These are phyloP conservation scores for Progne subis DNA, from an alignment of 2,113 vertebrate species.

Conservation along the genomic window DNA sequence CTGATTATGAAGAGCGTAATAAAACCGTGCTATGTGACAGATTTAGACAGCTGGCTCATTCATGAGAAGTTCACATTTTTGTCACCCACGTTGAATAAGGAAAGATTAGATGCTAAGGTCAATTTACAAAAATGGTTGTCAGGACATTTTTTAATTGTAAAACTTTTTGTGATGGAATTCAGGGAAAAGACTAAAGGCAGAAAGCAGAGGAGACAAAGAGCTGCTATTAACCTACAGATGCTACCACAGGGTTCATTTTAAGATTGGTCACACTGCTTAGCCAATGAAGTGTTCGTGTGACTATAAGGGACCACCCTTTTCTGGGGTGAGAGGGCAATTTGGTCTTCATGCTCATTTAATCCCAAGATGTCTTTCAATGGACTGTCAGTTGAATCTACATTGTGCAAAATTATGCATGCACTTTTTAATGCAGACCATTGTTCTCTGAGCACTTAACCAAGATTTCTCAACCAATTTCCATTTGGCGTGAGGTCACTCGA, in stretches of 20 bases:
- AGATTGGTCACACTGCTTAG: conserved; percentile 81
- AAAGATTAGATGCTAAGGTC: conserved; percentile 78
- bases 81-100: conserved; percentile 76
- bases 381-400: conserved; percentile 80
- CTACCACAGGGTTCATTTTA: conserved; percentile 74
- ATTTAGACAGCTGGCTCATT: conserved; percentile 77
- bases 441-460: conserved; percentile 78
- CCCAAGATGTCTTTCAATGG: conserved; percentile 79
- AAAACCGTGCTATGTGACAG: conserved; percentile 74
- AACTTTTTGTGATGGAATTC: conserved; percentile 80
- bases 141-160: conserved; percentile 81
- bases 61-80: conserved; percentile 77
- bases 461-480: conserved; percentile 79
- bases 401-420: conserved; percentile 85
- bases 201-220: conserved; percentile 78
- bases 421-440: conserved; percentile 82
- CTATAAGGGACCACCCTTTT: conserved; percentile 80
- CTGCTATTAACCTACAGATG: conserved; percentile 82
- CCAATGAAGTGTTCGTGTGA: conserved; percentile 77
- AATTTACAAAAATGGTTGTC: conserved; percentile 79
- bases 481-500: conserved; percentile 76
- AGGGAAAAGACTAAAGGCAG: conserved; percentile 74
- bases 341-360: conserved; percentile 84
- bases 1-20: conserved; percentile 67
- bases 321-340: conserved; percentile 82